Evolutionary conservation across 2,113 vertebrate species (phyloP), one percentile per base, ranked within the genome.

Genomic region (Galeopterus variegatus): DNA sequence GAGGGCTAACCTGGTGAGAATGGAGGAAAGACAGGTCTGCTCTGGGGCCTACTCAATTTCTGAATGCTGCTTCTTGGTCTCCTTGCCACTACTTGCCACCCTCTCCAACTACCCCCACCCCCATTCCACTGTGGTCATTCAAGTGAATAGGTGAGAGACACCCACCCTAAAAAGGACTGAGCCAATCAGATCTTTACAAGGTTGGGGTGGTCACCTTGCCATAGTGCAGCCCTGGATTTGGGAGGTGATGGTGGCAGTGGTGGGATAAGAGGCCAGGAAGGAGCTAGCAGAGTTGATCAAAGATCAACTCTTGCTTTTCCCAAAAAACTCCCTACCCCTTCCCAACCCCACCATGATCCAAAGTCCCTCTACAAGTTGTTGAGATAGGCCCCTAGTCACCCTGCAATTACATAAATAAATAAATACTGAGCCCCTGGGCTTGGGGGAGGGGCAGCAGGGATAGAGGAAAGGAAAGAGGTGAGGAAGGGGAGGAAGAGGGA

Each of bases 331-430:
- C 60, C 79, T 31, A 33, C 80, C 80, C 65, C 50, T 90, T 83
- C 60, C 80, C 85, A 23, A 67, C 64, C 72, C 79, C 21, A 80
- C 89, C 75, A 33, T 26, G 60, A 92, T 77, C 91, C 93, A 90
- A 88, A 95, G 97, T 85, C 56, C 82, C 86, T 88, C 97, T 58
- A 41, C 48, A 65, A 50, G 82, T 67, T 88, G 58, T 72, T 0
- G 15, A 93, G 92, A 97, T 88, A 97, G 91, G 93, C 72, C 79
- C 84, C 89, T 95, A 94, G 96, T 96, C 97, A 96, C 93, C 97
- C 96, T 97, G 97, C 89, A 97, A 33, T 91, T 86, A 97, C 82
- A 97, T 96, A 98, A 97, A 98, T 98, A 98, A 98, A 97, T 98
- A 98, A 98, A 98, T 97, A 98, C 75, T 92, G 97, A 97, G 95